Conservation (phyloP, 1,140 invertebrate species). For the Neoseiulus cucumeris region DNA sequence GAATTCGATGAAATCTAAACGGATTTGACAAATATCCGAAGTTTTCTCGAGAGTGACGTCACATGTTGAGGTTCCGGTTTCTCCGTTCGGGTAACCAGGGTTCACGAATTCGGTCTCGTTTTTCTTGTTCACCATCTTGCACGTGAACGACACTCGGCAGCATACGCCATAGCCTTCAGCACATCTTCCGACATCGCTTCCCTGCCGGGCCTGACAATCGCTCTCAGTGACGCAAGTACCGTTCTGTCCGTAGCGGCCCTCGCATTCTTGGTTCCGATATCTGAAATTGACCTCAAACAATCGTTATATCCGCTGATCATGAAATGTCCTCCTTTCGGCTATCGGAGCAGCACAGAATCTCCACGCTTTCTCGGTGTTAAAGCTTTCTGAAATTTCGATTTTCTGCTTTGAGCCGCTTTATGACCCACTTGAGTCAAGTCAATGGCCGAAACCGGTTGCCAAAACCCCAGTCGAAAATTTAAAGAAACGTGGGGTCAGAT, state of each 20-base stretch:
- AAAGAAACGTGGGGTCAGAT: too few species aligned
- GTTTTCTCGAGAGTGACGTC: conserved; percentile 41
- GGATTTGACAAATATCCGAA: conserved; percentile 49
- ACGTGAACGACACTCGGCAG: conserved; percentile 51
- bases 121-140: conserved; percentile 48
- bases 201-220: conserved; percentile 40
- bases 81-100: conserved; percentile 51
- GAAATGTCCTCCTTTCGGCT: too few species aligned
- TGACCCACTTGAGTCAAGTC: too few species aligned
- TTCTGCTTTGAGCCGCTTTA: too few species aligned
- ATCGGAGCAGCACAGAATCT: too few species aligned
- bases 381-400: too few species aligned
- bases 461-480: too few species aligned
- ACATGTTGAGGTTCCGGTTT: conserved; percentile 44
- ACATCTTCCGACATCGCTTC: conserved; percentile 40
- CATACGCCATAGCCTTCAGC: conserved; percentile 57
- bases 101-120: conserved; percentile 68
- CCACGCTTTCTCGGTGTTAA: too few species aligned
- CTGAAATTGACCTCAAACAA: neutral
- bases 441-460: too few species aligned
- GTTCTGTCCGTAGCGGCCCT: conserved; percentile 17
- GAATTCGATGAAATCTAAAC: conserved; percentile 53
- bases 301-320: too few species aligned
- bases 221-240: conserved; percentile 33
- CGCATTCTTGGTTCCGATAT: conserved; percentile 21